Evolutionary conservation across 2,888 invertebrate species (phyloP).

Genomic region (Eulithis testata): DNA sequence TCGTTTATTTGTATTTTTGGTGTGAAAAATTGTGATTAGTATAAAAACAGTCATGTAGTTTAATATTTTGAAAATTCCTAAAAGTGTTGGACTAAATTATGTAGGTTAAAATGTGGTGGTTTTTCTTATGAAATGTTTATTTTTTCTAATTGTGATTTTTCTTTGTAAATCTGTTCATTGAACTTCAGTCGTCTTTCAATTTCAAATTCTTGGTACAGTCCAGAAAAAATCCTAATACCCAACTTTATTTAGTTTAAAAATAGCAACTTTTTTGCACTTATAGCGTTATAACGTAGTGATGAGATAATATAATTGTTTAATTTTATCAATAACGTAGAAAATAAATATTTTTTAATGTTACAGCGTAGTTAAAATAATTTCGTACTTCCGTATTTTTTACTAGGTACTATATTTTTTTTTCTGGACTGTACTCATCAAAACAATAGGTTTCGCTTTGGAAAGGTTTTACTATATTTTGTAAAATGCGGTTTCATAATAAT

Average conservation of each 20-base stretch:
- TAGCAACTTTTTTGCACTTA: no score
- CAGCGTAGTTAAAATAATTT: no score
- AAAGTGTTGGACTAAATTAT: background rate
- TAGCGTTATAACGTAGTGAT: no score
- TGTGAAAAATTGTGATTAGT: slow-evolving; percentile 26
- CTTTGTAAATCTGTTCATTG: background rate
- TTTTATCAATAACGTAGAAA: no score
- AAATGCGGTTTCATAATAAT: background rate
- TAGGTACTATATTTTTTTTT: no score
- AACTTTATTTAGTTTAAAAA: background rate
- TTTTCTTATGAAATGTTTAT: slow-evolving; percentile 5
- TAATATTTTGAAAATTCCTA: slow-evolving; percentile 1
- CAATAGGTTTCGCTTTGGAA: slow-evolving; percentile 11
- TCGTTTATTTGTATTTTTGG: slow-evolving; percentile 12
- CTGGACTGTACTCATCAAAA: no score
- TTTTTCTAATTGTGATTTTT: slow-evolving; percentile 3
- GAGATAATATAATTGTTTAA: no score
- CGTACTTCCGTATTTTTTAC: no score
- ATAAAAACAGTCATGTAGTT: slow-evolving; percentile 25
- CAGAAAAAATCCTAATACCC: background rate
- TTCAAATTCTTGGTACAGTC: slow-evolving; percentile 11
- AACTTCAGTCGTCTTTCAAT: background rate
- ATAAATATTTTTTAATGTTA: no score
- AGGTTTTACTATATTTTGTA: background rate
- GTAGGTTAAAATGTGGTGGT: slow-evolving; percentile 5